Conservation (phyloP, 2,888 invertebrate genomes). For the Drosophila setosimentum region DNA sequence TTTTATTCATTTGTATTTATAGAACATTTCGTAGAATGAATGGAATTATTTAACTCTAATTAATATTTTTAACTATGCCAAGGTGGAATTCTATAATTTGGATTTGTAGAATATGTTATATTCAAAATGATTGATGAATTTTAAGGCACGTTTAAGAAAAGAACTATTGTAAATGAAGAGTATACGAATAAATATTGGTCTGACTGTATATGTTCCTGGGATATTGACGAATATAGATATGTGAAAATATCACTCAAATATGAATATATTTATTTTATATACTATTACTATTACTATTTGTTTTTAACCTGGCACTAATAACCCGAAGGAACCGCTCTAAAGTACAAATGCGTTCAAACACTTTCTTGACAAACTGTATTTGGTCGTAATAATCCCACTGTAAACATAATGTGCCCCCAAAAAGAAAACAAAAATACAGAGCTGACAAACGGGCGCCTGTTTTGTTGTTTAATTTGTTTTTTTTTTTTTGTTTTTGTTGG, state of each 20-base stretch:
- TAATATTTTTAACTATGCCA: not conserved
- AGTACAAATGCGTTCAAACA: not conserved
- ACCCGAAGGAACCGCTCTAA: not conserved
- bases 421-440: not conserved
- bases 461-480: conserved; percentile 15
- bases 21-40: not conserved
- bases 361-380: not conserved
- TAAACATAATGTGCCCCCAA: not conserved
- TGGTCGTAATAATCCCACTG: not conserved
- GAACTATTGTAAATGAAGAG: too few relatives aligned
- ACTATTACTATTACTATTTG: not conserved
- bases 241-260: not conserved
- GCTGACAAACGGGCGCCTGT: conserved; percentile 42
- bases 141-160: too few relatives aligned
- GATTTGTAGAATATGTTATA: not conserved
- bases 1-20: not conserved
- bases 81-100: not conserved
- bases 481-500: conserved; percentile 13
- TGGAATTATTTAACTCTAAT: not conserved
- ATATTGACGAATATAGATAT: not conserved
- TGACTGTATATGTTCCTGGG: not conserved
- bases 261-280: not conserved
- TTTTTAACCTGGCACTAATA: not conserved
- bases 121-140: not conserved
- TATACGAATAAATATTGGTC: not conserved